A percentile compares a stretch with the other conserved stretches of the same genome.
Evolutionary conservation across 2,797 vertebrate species (phyloP).

Genomic region (Helarctos malayanus): DNA sequence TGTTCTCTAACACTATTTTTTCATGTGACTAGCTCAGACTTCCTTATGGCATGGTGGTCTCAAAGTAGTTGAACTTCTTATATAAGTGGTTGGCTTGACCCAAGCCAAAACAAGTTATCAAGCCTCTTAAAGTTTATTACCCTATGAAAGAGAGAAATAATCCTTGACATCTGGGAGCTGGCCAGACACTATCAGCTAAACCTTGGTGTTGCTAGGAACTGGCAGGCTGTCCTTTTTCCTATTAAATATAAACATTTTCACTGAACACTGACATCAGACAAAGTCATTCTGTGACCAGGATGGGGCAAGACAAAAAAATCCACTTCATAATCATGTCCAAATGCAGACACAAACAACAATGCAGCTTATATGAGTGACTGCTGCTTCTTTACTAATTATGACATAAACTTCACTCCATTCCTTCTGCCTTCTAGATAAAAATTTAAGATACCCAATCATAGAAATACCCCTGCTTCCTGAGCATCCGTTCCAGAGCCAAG

Average conservation of each 20-base stretch:
- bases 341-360: background rate
- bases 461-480: background rate
- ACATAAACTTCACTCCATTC: background rate
- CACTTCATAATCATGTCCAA: background rate
- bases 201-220: background rate
- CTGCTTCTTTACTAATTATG: background rate
- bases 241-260: conserved; percentile 30
- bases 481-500: background rate
- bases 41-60: background rate
- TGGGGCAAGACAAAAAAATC: background rate
- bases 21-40: background rate
- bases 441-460: background rate
- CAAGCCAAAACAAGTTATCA: background rate
- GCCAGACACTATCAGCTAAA: no score
- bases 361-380: background rate
- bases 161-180: background rate
- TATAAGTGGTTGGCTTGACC: background rate
- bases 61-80: background rate
- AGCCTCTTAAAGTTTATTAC: background rate
- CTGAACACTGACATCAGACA: background rate
- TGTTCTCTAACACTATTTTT: background rate
- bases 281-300: background rate
- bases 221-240: background rate
- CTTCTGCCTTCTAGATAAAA: background rate
- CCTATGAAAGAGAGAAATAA: background rate